Base-by-base conservation (phyloP, 1,140 invertebrate species). In the Aphidius gifuensis region DNA sequence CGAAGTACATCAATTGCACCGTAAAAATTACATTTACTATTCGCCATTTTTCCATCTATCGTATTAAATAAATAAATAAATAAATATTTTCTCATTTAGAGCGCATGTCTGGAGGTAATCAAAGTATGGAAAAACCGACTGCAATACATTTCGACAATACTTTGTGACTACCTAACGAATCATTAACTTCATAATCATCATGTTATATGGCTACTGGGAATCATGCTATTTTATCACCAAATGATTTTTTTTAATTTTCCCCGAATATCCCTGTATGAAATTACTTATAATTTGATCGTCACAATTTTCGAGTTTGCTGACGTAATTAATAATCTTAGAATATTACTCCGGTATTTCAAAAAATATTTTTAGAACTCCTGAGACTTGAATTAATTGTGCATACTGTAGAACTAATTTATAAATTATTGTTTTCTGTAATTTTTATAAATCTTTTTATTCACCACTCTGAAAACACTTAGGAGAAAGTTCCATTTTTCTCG, bases 211-310 rank as follows among this genome's bases (percentile, higher is more conserved):
- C 16, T 16, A 16, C 16, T 16, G 60, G 60, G 2, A 62, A n/a
- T n/a, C n/a, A 57, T 16, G 57, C 45, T 43, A 56, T 38, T 32
- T 62, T 55, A 4, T 40, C 1, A 16, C 39, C 45, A 38, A 6
- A 8, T 49, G 46, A 16, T n/a, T 39, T 21, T 39, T 56, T 5
- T 11, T 42, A 39, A 49, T 57, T 32, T 48, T 40, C 60, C 60
- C 57, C 11, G 57, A 43, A 48, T 64, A 32, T 40, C 69, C 72
- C 57, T 74, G 67, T 23, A 71, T 44, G 59, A 71, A 67, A 64
- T 72, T 72, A 40, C 1, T 57, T 57, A 64, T 50, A 21, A 49
- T 55, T 40, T 38, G 47, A 57, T 42, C 57, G 60, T 64, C 65
- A n/a, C 16, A 40, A 44, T 62, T 42, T 21, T 16, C 16, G 16